Percentiles rank a stretch among this genome's conserved stretches.
These are phyloP conservation scores for Stictocephala bisonia DNA, from an alignment of 2,888 invertebrate genomes.

Conservation along the genomic window DNA sequence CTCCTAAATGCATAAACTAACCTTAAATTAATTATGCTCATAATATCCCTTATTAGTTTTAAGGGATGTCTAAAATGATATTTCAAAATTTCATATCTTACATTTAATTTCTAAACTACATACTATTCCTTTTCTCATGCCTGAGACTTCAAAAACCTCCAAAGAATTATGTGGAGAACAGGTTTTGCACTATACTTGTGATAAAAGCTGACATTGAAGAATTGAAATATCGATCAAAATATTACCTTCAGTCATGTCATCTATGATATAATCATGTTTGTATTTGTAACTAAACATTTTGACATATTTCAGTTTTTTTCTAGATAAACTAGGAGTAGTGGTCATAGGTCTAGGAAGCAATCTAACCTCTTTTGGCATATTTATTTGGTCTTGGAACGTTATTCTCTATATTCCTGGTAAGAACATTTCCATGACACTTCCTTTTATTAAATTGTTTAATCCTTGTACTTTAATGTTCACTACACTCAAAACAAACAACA, in stretches of 20 bases:
- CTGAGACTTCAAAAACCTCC: conserved; percentile 1
- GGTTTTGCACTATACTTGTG: not conserved
- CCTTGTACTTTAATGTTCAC: no score
- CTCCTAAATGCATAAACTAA: conserved; percentile 17
- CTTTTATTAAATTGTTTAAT: not conserved
- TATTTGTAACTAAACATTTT: not conserved
- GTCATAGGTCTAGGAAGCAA: not conserved
- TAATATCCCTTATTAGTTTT: conserved; percentile 3
- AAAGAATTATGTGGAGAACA: not conserved
- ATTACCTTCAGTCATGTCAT: conserved; percentile 27
- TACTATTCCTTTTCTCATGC: conserved; percentile 3
- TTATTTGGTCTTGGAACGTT: no score
- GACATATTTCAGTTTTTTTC: not conserved
- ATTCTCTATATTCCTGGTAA: not conserved
- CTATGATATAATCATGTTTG: conserved; percentile 6
- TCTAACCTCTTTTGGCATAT: not conserved
- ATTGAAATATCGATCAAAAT: conserved; percentile 13
- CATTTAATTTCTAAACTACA: conserved; percentile 1
- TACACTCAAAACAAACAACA: no score
- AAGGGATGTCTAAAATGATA: conserved; percentile 3
- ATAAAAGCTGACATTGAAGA: conserved; percentile 4
- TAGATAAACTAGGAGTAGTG: conserved; percentile 12
- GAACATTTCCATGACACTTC: not conserved
- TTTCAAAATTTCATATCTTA: conserved; percentile 17
- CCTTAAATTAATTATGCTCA: conserved; percentile 28